Evolutionary conservation across 2,113 vertebrate species (phyloP).

Genomic region (Vidua macroura): DNA sequence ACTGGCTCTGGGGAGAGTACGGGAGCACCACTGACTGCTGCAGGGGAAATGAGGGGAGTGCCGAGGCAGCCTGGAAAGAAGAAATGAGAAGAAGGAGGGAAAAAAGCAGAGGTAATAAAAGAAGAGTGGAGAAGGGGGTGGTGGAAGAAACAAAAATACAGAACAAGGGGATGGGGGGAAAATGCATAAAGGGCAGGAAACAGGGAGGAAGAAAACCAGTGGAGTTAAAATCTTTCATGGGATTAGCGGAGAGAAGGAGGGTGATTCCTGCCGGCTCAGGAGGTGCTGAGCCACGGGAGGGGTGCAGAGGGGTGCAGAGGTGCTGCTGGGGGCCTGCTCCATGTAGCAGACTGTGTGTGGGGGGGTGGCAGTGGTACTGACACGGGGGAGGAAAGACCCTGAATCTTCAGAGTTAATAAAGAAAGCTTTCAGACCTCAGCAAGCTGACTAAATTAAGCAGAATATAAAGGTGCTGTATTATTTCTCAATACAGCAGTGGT

Average conservation of each 20-base stretch:
- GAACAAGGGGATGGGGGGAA: not conserved
- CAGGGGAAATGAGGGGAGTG: not conserved
- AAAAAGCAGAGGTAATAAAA: not conserved
- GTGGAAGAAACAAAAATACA: not conserved
- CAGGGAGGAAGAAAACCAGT: constrained; percentile 8
- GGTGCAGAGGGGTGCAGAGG: not conserved
- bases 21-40: not conserved
- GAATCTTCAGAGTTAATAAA: constrained; percentile 38
- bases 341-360: not conserved
- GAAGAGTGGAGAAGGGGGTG: not conserved
- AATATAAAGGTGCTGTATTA: constrained; percentile 69
- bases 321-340: not conserved
- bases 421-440: constrained; percentile 63
- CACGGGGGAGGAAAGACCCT: not conserved
- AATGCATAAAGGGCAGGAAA: not conserved
- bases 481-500: constrained; percentile 63
- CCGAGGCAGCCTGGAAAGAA: not conserved
- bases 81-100: not conserved
- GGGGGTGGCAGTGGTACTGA: rapidly evolving
- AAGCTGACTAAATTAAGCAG: constrained; percentile 64
- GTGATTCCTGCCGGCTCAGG: not conserved
- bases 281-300: not conserved
- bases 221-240: constrained; percentile 8
- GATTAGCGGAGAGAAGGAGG: not conserved
- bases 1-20: constrained; percentile 1